phyloP scores from a whole-genome alignment of 2,888 invertebrate genomes.

The Metopia argyrocephala region DNA sequence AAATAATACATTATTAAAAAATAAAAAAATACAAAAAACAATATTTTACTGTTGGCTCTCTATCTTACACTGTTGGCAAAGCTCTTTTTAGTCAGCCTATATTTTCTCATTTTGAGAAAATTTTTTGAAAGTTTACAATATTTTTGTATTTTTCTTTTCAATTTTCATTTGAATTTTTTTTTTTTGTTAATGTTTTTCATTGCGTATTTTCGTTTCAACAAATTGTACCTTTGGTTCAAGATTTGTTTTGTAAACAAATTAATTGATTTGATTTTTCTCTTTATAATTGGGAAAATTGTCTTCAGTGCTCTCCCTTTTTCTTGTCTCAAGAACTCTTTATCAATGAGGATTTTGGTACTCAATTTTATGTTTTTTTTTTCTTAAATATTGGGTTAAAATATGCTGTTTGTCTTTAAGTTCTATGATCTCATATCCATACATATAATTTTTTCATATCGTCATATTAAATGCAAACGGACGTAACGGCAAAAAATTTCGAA shows the following conservation, averaged over 20 bases:
- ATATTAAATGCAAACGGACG: too few relatives aligned
- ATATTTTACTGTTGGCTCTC: slow-evolving; percentile 36
- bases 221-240: slow-evolving; percentile 18
- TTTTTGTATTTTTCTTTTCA: neutral
- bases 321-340: neutral
- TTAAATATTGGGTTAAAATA: too few relatives aligned
- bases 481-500: too few relatives aligned
- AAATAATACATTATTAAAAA: slow-evolving; percentile 63
- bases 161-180: slow-evolving; percentile 19
- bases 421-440: neutral
- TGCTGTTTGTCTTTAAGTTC: neutral
- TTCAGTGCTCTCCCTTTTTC: neutral
- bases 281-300: neutral
- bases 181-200: slow-evolving; percentile 55
- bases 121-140: neutral
- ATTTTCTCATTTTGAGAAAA: slow-evolving; percentile 12
- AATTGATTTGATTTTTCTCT: neutral
- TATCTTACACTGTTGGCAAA: neutral
- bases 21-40: slow-evolving; percentile 50
- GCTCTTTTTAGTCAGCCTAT: neutral
- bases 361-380: neutral
- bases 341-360: neutral
- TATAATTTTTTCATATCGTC: too few relatives aligned
- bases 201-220: slow-evolving; percentile 43
- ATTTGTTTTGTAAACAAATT: slow-evolving; percentile 50